Evolutionary conservation across 2,113 vertebrate species (phyloP), one percentile per base, ranked within the genome.

Genomic region (Raphicerus campestris): DNA sequence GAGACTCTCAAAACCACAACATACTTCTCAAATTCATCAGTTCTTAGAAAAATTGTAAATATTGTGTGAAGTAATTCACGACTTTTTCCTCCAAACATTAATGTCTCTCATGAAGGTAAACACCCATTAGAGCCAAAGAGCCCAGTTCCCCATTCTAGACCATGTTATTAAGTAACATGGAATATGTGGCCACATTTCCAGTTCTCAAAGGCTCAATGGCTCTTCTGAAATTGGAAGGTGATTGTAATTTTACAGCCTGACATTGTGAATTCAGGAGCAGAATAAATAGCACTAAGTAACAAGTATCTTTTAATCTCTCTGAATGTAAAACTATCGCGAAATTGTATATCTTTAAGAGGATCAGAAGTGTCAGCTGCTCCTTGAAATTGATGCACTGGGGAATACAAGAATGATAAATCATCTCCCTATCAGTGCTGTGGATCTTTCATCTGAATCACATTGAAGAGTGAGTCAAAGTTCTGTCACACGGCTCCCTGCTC

Each of bases 321-420:
- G 51, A 63, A 97, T 93, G 83, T 60, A 82, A 95, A 98, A 86
- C 94, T 56, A 92, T 47, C 78, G 45, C 49, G 56, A 91, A 93
- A 61, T 66, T 91, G 55, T 87, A 4, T 95, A 87, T 97, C 91
- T 97, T 94, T 87, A 95, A 97, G 58, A 80, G 6, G 45, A 95
- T 97, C 66, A 45, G 49, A 93, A 87, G 45, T 85, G 53, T 61
- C 93, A 89, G 45, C 83, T 93, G 75, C 53, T 95, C 58, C 93
- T 96, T 96, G 55, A 97, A 94, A 97, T 82, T 63, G 94, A 53
- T 32, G 35, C 49, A 4, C 93, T 60, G 20, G 75, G 32, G 70
- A 90, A 84, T 42, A 56, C 20, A 24, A 63, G 82, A 42, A 91
- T 45, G 63, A 89, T 91, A 78, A 92, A 89, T 96, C 89, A 84